Evolutionary conservation across 1,140 invertebrate species (phyloP), one percentile per base, ranked within the genome.

Genomic region (Drosophila burlai): DNA sequence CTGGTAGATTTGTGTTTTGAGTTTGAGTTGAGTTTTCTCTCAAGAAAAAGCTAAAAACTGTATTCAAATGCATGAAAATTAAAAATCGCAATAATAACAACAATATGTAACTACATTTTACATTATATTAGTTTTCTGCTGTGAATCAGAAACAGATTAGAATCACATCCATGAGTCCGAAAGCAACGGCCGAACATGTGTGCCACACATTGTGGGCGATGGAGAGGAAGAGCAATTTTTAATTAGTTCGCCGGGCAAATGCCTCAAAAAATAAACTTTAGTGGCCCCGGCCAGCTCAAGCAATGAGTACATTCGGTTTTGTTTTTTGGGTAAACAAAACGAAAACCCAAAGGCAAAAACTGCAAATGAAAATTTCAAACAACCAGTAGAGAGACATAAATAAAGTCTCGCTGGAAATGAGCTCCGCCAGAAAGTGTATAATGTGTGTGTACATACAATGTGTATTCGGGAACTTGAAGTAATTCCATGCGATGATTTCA

Each of bases 401-500:
- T 75, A 87, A 87, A 83, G 73, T 75, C 43, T 52, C 21, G 58
- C 76, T 85, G 81, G 63, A 84, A 89, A 82, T 82, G 64, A 90
- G 83, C 79, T 84, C 76, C 83, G 55, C 57, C 68, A 68, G 58
- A 46, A 54, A 58, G 54, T 81, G 55, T 47, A 55, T 55, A 65
- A 57, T 66, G 54, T 63, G 49, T 83, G 38, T 68, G 45, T 58
- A 50, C 47, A 47, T 59, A 71, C 52, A 69, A 52, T 80, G 38
- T 71, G 42, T 61, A 79, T 80, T 71, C 49, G 74, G 67, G 68
- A 85, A 90, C 81, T 71, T 76, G 79, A 85, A 89, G 79, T 81
- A 80, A 90, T 90, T 90, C 76, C 69, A 80, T 80, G 62, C 82
- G 85, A 90, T 90, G 85, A 90, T 90, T 90, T 90, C 85, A 90